Conservation (phyloP, 2,888 invertebrate genomes). For the Hirtodrosophila cameraria region DNA sequence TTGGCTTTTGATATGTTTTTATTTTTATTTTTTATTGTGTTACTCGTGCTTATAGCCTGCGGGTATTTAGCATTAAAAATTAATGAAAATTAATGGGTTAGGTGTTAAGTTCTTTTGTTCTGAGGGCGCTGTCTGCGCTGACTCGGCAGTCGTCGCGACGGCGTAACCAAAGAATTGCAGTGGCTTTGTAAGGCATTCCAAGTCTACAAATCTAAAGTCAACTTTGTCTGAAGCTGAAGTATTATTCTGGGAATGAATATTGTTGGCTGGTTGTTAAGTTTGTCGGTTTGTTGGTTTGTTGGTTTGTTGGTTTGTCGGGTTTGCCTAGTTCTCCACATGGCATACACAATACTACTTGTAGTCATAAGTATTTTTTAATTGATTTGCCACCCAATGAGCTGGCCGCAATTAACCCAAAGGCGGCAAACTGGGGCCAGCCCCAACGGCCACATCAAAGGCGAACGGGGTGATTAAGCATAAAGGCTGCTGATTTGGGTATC, state of each 20-base stretch:
- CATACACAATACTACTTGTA: conserved; percentile 33
- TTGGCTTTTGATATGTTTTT: not conserved
- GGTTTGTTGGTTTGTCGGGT: too few relatives aligned
- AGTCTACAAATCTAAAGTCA: not conserved
- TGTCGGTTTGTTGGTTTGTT: not conserved
- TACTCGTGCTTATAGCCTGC: conserved; percentile 7
- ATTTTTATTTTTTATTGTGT: too few relatives aligned
- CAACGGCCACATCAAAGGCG: conserved; percentile 71
- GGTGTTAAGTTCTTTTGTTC: conserved; percentile 47
- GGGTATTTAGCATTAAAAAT: conserved; percentile 48
- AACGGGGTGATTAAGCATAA: conserved; percentile 71
- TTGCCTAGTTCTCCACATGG: conserved; percentile 12
- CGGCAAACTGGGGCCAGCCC: conserved; percentile 13
- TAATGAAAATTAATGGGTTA: conserved; percentile 48
- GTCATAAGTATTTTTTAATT: conserved; percentile 53
- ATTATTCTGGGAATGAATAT: conserved; percentile 45
- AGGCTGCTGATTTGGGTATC: conserved; percentile 64
- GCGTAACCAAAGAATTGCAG: conserved; percentile 20
- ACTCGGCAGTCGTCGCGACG: too few relatives aligned
- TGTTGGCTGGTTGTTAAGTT: not conserved
- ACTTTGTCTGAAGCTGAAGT: conserved; percentile 3
- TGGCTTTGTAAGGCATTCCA: not conserved
- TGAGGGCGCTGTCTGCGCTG: not conserved
- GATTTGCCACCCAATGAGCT: conserved; percentile 78
- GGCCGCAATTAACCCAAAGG: conserved; percentile 76